These are phyloP conservation scores for Leptogaster cylindrica DNA, from an alignment of 2,888 invertebrate genomes.

Conservation along the genomic window DNA sequence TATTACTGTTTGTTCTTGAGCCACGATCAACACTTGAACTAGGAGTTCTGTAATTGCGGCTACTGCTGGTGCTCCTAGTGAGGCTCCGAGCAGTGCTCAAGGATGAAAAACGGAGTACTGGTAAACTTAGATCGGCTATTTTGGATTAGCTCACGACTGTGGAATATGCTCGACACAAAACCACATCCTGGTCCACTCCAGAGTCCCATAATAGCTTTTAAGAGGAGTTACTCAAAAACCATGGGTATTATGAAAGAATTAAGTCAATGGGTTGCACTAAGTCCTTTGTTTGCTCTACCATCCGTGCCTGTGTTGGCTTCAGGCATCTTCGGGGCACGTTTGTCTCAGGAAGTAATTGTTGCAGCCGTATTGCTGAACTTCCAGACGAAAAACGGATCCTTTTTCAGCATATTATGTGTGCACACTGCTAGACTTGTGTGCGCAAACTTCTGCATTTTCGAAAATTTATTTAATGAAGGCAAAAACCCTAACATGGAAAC, in stretches of 20 bases:
- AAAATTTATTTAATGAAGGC: constrained; percentile 33
- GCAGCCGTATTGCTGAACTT: constrained; percentile 13
- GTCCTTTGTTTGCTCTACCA: constrained; percentile 31
- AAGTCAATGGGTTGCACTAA: constrained; percentile 40
- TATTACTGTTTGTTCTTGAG: constrained; percentile 19
- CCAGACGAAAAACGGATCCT: constrained; percentile 1
- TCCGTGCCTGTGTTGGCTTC: constrained; percentile 27
- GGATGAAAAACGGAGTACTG: constrained; percentile 9
- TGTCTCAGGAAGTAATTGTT: constrained; percentile 39
- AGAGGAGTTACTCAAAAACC: constrained; percentile 39
- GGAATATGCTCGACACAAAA: constrained; percentile 10
- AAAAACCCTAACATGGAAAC: not conserved
- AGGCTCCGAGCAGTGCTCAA: not conserved
- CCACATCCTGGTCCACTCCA: constrained; percentile 1
- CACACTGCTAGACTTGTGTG: not conserved
- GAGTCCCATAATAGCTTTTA: constrained; percentile 27
- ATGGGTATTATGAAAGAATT: constrained; percentile 42
- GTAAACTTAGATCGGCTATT: constrained; percentile 32
- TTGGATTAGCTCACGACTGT: constrained; percentile 15
- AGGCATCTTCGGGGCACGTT: constrained; percentile 27
- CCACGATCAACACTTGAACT: constrained; percentile 25
- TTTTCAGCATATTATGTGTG: not conserved
- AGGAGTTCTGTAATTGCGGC: constrained; percentile 3
- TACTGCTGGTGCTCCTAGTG: not conserved
- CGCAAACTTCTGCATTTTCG: constrained; percentile 7